Base-by-base conservation (phyloP, 2,888 invertebrate genomes). In the Alloscopus bannaensis region DNA sequence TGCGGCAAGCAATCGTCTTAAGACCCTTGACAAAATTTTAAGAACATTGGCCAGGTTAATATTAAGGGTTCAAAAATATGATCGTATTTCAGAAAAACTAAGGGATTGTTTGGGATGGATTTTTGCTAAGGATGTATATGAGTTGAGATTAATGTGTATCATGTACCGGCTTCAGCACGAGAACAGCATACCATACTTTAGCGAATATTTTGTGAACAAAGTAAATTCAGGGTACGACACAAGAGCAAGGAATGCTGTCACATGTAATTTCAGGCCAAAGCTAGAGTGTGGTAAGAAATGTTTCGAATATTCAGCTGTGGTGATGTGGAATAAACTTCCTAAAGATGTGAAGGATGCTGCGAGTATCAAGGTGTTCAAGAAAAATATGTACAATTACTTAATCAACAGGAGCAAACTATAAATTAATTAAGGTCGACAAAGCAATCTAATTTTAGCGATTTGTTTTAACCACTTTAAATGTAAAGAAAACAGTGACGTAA, bases 301-400 rank as follows among this genome's bases (percentile, higher is more conserved):
- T 1, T 62, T 36, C 13, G 22, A 62, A 24, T 62, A 40, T 13
- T 11, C 40, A n/a, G 42, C 4, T 2, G 22, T 40, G 16, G 4
- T 13, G 3, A 22, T 40, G 22, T 62, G 62, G 62, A 62, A 62
- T 22, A 62, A 42, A 3, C n/a, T 62, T 16, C 62, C 62, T 6
- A 11, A 40, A 1, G 40, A 62, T 1, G 11, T 62, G 1, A 62
- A 62, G 24, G 8, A 20, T 4, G 40, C 62, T 2, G 1, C 8
- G 3, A 22, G 22, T 40, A 1, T 40, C 13, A 24, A 8, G 11
- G 24, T 24, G 13, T 62, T 62, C 42, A 62, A 62, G 18, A 22
- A 57, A 4, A 22, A 22, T 3, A 8, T 52, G 16, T 24, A 52
- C 8, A 22, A 3, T 8, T 52, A 22, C 16, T 8, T 22, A 4